phyloP scores from a whole-genome alignment of 1,140 invertebrate genomes.

The Drosophila watanabei region DNA sequence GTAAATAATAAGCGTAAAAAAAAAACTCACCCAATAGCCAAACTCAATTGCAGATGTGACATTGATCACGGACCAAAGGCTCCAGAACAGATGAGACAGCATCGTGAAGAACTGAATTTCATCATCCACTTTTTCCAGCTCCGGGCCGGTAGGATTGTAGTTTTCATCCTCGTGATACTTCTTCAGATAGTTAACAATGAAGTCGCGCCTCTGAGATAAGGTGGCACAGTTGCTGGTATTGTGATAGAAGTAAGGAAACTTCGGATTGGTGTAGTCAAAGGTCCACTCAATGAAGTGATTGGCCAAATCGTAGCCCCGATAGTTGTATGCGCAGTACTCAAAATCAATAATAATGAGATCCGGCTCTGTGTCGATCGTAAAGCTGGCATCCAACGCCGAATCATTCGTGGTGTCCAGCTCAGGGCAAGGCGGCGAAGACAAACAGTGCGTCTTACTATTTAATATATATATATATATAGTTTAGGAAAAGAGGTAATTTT shows the following conservation, averaged over 20 bases:
- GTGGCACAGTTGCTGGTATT: constrained; percentile 89
- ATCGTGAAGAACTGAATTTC: constrained; percentile 94
- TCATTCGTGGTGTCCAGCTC: constrained; percentile 74
- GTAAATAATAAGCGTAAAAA: too few relatives aligned
- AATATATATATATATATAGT: background rate
- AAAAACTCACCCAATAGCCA: constrained; percentile 94
- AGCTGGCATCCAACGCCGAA: constrained; percentile 69
- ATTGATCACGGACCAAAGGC: constrained; percentile 96
- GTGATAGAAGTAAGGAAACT: constrained; percentile 93
- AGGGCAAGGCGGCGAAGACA: constrained; percentile 49
- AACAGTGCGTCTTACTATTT: constrained; percentile 50
- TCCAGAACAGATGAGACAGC: constrained; percentile 97
- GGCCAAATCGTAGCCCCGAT: constrained; percentile 97
- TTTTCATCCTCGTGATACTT: constrained; percentile 64
- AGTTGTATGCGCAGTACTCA: constrained; percentile 97
- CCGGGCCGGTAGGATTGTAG: constrained; percentile 63
- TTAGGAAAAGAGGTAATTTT: constrained; percentile 28
- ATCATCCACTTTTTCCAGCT: constrained; percentile 69
- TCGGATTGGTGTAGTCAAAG: constrained; percentile 94
- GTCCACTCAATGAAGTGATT: constrained; percentile 99
- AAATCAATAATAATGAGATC: constrained; percentile 95
- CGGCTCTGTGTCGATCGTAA: constrained; percentile 86
- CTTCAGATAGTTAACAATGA: constrained; percentile 72
- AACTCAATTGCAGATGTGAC: constrained; percentile 95
- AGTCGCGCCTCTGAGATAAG: constrained; percentile 89